phyloP scores from a whole-genome alignment of 2,888 invertebrate genomes.

The Acutogordius australiensis region DNA sequence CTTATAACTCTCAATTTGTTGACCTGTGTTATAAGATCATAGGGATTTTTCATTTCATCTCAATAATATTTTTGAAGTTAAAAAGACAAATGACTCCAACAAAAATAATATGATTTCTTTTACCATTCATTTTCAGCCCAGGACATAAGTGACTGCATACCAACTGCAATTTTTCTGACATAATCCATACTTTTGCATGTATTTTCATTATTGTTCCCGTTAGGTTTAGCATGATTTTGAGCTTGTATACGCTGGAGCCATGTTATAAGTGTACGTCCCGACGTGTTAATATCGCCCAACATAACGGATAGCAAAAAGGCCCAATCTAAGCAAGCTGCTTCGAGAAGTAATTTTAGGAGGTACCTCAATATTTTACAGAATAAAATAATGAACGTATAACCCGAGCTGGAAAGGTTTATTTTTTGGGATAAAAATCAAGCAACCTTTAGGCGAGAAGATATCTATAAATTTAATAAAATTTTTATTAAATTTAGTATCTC shows the following conservation, averaged over 20 bases:
- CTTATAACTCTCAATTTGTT: too few relatives aligned
- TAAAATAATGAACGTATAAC: too few relatives aligned
- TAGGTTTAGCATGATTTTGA: neutral
- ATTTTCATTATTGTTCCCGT: neutral
- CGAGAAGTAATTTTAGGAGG: neutral
- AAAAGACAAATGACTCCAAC: neutral
- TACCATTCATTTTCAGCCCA: constrained; percentile 4
- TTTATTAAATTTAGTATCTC: too few relatives aligned
- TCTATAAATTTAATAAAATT: too few relatives aligned
- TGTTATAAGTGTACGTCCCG: neutral
- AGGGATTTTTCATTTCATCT: too few relatives aligned
- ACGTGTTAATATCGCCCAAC: neutral
- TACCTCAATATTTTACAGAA: neutral
- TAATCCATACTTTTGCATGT: neutral
- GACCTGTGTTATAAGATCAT: too few relatives aligned
- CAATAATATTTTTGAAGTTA: too few relatives aligned
- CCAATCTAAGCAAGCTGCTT: constrained; percentile 1
- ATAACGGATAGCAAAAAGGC: neutral
- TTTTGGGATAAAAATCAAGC: too few relatives aligned
- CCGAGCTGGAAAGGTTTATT: too few relatives aligned
- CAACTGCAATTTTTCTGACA: neutral
- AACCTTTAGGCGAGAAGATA: too few relatives aligned
- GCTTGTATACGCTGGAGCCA: neutral
- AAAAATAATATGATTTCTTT: neutral
- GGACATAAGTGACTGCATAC: neutral